These are phyloP conservation scores for Sternotherus odoratus DNA, from an alignment of 2,797 vertebrate species.

Conservation along the genomic window DNA sequence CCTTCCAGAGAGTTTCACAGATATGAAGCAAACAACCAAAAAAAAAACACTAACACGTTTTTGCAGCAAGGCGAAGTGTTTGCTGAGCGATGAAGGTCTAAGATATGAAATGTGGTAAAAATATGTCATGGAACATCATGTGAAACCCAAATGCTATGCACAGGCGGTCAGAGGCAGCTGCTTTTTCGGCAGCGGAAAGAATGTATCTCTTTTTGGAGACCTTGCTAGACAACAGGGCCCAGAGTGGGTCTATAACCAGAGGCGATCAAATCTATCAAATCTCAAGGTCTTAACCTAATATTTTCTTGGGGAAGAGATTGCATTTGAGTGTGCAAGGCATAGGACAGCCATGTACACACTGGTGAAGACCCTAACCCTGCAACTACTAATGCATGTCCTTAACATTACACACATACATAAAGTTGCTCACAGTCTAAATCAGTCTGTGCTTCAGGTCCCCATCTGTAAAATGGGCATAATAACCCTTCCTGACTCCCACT, in stretches of 20 bases:
- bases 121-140: not conserved
- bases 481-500: conserved; percentile 23
- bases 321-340: conserved; percentile 34
- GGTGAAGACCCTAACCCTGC: conserved; percentile 36
- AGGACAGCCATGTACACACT: conserved; percentile 27
- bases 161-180: not conserved
- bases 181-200: not conserved
- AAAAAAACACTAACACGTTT: not conserved
- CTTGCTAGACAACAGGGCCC: rapidly evolving
- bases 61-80: not conserved
- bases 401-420: not conserved
- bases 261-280: not conserved
- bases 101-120: not conserved
- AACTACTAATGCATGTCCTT: conserved; percentile 15
- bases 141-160: not conserved
- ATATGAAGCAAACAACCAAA: not conserved
- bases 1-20: not conserved
- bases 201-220: not conserved
- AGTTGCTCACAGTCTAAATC: conserved; percentile 44
- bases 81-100: not conserved
- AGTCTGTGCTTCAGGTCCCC: conserved; percentile 38
- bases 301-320: not conserved
- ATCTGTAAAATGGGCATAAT: conserved; percentile 28
- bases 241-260: not conserved
- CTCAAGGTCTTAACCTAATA: conserved; percentile 1